Evolutionary conservation across 2,113 vertebrate genomes (phyloP).

Genomic region (Xenopus borealis): DNA sequence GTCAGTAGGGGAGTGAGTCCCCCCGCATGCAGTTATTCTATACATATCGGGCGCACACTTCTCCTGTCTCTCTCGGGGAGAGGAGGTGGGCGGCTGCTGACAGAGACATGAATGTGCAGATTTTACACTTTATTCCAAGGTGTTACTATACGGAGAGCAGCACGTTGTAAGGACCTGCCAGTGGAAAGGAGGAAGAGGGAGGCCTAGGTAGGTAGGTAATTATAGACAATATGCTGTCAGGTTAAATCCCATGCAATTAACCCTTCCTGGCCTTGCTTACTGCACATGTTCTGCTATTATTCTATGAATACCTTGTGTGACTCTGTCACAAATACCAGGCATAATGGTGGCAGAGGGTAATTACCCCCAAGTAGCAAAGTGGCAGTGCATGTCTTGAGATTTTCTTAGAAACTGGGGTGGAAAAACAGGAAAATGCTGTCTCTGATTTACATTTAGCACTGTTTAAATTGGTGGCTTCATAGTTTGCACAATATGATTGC

Average conservation of each 20-base stretch:
- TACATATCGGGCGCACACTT: not conserved
- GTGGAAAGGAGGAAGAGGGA: not conserved
- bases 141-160: slow-evolving; percentile 38
- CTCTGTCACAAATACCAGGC: too few relatives aligned
- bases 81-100: slow-evolving; percentile 29
- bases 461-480: too few relatives aligned
- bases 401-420: too few relatives aligned
- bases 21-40: not conserved
- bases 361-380: too few relatives aligned
- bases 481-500: too few relatives aligned
- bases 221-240: not conserved
- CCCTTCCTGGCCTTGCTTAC: not conserved
- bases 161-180: slow-evolving; percentile 3
- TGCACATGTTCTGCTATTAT: not conserved
- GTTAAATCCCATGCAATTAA: not conserved
- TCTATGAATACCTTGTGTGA: not conserved
- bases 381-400: too few relatives aligned
- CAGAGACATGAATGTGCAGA: not conserved
- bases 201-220: not conserved
- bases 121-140: slow-evolving; percentile 6
- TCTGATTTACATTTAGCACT: too few relatives aligned
- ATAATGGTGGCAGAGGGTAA: too few relatives aligned
- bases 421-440: too few relatives aligned
- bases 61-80: slow-evolving; percentile 13
- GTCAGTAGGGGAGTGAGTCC: too few relatives aligned